Base-by-base conservation (phyloP, 1,140 invertebrate genomes). In the Pogonomyrmex californicus region DNA sequence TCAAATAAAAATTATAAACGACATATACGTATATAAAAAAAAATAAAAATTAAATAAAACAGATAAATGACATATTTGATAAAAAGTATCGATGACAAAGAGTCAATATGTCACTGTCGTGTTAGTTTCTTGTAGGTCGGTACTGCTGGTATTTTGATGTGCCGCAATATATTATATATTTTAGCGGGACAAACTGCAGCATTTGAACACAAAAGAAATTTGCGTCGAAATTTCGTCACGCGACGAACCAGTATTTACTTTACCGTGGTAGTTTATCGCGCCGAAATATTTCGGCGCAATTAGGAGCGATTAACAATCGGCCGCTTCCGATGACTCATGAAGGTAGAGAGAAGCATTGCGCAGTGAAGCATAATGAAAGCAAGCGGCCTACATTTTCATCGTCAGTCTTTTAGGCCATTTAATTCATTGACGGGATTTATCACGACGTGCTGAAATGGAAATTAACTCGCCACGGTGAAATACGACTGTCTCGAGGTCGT, bases 361-460 rank as follows among this genome's bases (percentile, higher is more conserved):
- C 56, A 62, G 30, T 62, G 14, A 54, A 49, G 17, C 30, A 54
- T 7, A n/a, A 33, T 33, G 63, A 10, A 12, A 68, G 41, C 44
- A 49, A 68, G n/a, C 51, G 79, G 41, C 79, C 79, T 73, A 83
- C 70, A 83, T 83, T 83, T 83, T 75, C 54, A 73, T 38, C 68
- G 54, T 33, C 41, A 5, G 44, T 56, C 79, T 83, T 83, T 83
- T 47, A 56, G 30, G 56, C 56, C 68, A 12, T 83, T 75, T 75
- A 73, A 83, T 83, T 60, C 79, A 75, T 83, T 60, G 79, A 49
- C 14, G 54, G 41, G 56, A 73, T 83, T 83, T 83, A 75, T 73
- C 68, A 62, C 4, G 79, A 75, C 68, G 44, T n/a, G 68, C 41
- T 83, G 41, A 73, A 83, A 83, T 83, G 68, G 79, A 83, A 75